Evolutionary conservation across 2,797 vertebrate species (phyloP), one percentile per base, ranked within the genome.

Genomic region (Amazonetta brasiliensis): DNA sequence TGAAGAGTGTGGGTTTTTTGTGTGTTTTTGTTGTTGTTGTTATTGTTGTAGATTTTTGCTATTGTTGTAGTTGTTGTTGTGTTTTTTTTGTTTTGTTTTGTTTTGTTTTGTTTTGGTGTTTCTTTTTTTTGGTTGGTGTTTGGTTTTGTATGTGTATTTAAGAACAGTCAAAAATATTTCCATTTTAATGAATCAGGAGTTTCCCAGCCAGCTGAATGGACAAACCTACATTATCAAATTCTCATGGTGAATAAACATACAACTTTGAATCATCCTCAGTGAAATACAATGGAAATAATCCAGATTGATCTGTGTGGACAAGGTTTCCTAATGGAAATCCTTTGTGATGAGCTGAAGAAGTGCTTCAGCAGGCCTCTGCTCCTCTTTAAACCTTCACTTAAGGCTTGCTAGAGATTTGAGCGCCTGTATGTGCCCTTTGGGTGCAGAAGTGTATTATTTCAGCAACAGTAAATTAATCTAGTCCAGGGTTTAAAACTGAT

Each of bases 161-260:
- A 89, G 69, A 92, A 58, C 15, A 31, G 31, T 50, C 77, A 84
- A 44, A 19, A 75, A 48, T 74, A 60, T 79, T 92, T 94, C 68
- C 68, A 92, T 92, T 94, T 84, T 86, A 86, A 91, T 77, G 44
- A 89, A 14, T 41, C 56, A 9, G 82, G 56, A 31, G 21, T 92
- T 91, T 84, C 14, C 17, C 16, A 58, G 35, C 63, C 52, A 63
- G 35, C 15, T 21, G 1, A 79, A 66, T 17, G 55, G 15, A 58
- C 69, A 87, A 93, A 90, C 25, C 63, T 54, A 2, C 41, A 56
- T 82, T 87, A 85, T 46, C 72, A 83, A 92, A 93, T 44, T 39
- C 62, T 80, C 12, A 0, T 33, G 17, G 9, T 74, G n/a, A 89
- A 78, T 46, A 91, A 92, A 86, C 30, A 68, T 22, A 80, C 76